Evolutionary conservation across 2,888 invertebrate species (phyloP), one percentile per base, ranked within the genome.

Genomic region (Dione vanillae): DNA sequence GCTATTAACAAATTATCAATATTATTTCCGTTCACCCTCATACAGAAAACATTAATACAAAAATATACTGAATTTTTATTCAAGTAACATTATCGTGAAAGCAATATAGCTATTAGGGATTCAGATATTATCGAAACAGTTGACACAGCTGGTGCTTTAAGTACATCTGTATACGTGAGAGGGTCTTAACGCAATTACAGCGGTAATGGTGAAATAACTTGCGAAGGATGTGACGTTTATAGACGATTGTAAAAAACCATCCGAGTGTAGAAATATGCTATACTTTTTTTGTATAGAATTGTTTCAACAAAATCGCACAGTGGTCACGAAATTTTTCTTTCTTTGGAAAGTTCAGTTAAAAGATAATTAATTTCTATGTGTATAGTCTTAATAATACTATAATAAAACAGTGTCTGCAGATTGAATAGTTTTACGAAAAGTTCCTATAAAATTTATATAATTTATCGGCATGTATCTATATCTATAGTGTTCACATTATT

Each of bases 121-220:
- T 47, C 56, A 43, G 54, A 61, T 54, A 67, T 67, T 67, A 71
- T 67, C 67, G 67, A 71, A 71, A 71, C 67, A 64, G 62, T 67
- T 69, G 68, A 69, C 64, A 67, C 67, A 71, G 67, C 67, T 67
- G 70, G 49, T 62, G 62, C 49, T 54, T 49, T 56, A 62, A 67
- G 70, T 62, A 67, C 67, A 67, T 64, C 49, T 56, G 67, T 62
- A 54, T 67, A 67, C 62, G 67, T 67, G 67, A 70, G 59, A 70
- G 67, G 70, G 49, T 67, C 64, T 71, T 71, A 71, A 71, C 67
- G 56, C 67, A 71, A 71, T 71, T 71, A 71, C 70, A 67, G 49
- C 56, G 70, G 67, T 67, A 71, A 71, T 67, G 67, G 70, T n/a
- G 51, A 64, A 64, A 64, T 67, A 71, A 71, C 45, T 69, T 47